phyloP scores from a whole-genome alignment of 2,113 vertebrate genomes.

The Sinocyclocheilus grahami region DNA sequence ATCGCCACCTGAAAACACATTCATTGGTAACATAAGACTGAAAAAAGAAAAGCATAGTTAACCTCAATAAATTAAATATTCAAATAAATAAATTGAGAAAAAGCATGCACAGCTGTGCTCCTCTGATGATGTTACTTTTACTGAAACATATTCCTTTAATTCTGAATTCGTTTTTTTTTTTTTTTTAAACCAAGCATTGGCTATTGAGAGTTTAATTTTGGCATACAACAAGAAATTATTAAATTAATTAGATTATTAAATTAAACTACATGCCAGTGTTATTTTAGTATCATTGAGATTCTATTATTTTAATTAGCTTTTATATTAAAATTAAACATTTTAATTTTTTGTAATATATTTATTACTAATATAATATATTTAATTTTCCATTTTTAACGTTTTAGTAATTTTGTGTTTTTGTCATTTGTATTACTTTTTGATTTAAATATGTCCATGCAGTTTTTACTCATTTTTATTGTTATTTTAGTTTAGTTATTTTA shows the following conservation, averaged over 20 bases:
- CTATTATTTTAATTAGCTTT: neutral
- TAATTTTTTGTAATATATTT: neutral
- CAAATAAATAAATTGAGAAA: neutral
- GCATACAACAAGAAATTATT: neutral
- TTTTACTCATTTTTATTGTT: neutral
- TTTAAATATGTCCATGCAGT: neutral
- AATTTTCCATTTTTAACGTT: neutral
- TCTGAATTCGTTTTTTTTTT: too few species aligned
- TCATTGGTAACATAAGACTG: neutral
- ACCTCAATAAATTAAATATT: neutral
- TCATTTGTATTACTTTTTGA: neutral
- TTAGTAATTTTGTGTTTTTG: neutral
- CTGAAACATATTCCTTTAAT: too few species aligned
- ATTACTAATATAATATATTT: too few species aligned
- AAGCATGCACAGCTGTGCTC: neutral
- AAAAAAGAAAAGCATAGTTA: neutral
- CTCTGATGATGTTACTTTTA: neutral
- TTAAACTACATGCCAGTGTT: neutral
- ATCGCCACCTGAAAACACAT: slow-evolving; percentile 87
- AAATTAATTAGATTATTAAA: neutral
- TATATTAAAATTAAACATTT: too few species aligned
- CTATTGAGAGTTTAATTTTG: neutral
- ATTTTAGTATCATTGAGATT: neutral
- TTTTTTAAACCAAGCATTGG: neutral
- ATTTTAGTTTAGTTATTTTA: too few species aligned